Conservation (phyloP, 2,797 vertebrate species). For the Nothura maculosa region DNA sequence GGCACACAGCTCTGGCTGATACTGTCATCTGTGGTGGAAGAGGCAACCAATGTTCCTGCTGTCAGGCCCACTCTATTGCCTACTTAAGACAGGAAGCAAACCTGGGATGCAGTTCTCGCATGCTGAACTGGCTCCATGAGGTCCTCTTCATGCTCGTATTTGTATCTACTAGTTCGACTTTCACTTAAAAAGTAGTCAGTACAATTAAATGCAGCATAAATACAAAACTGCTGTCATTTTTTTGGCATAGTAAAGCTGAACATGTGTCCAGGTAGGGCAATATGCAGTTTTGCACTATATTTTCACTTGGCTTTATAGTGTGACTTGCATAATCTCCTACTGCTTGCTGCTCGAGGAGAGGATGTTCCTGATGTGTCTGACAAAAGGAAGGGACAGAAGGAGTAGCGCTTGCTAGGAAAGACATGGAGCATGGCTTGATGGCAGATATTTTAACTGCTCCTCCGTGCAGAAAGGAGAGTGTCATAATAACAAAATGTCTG, state of each 20-base stretch:
- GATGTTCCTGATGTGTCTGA: neutral
- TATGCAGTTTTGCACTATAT: neutral
- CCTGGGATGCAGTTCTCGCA: rapidly evolving
- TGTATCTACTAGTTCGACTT: neutral
- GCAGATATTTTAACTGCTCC: neutral
- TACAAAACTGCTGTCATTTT: neutral
- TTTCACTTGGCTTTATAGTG: neutral
- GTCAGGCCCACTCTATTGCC: neutral
- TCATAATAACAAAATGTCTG: rapidly evolving
- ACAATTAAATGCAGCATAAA: neutral
- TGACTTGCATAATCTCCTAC: neutral
- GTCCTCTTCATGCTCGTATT: neutral
- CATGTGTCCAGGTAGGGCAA: neutral
- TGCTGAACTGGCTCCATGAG: neutral
- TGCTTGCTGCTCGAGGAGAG: neutral
- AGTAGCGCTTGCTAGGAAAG: neutral
- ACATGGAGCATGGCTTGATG: neutral
- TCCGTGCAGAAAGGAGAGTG: neutral
- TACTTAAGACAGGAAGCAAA: neutral
- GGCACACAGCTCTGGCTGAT: neutral
- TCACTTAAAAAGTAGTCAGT: neutral
- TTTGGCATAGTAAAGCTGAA: neutral
- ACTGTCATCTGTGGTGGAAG: rapidly evolving
- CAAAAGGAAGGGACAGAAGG: neutral
- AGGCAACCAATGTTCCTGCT: neutral